Evolutionary conservation across 1,140 invertebrate genomes (phyloP).

Genomic region (Zaprionus ghesquierei): DNA sequence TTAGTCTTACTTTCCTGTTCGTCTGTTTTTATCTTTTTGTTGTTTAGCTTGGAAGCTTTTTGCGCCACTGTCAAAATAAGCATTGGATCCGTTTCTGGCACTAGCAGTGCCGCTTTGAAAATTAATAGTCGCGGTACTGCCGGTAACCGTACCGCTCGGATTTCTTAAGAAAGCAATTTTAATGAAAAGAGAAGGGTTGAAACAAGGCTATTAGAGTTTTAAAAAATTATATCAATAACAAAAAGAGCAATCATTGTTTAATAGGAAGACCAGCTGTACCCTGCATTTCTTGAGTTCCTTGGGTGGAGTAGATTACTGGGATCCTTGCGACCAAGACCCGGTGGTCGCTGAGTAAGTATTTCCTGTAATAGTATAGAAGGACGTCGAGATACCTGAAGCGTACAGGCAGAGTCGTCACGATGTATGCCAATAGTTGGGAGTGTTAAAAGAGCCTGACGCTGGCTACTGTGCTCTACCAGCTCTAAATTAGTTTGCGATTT

Average conservation of each 20-base stretch:
- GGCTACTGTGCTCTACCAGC: constrained; percentile 58
- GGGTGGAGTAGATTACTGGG: constrained; percentile 53
- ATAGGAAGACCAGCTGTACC: constrained; percentile 46
- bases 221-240: background rate
- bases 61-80: constrained; percentile 57
- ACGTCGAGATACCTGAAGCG: constrained; percentile 74
- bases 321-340: constrained; percentile 78
- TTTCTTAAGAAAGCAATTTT: constrained; percentile 36
- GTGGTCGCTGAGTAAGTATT: constrained; percentile 79
- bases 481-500: constrained; percentile 77
- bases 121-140: constrained; percentile 76
- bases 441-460: constrained; percentile 65
- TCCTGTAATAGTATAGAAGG: constrained; percentile 78
- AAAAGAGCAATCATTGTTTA: background rate
- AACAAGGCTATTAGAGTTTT: background rate
- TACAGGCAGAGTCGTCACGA: constrained; percentile 59
- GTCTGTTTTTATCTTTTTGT: constrained; percentile 73
- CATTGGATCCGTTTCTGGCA: constrained; percentile 60
- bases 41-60: constrained; percentile 74
- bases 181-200: background rate
- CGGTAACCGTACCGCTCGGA: constrained; percentile 63
- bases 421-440: constrained; percentile 47
- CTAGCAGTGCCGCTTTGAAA: constrained; percentile 58
- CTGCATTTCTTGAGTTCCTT: constrained; percentile 52
- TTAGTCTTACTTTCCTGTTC: constrained; percentile 81